phyloP scores from a whole-genome alignment of 2,797 vertebrate genomes.

The Capromys pilorides region DNA sequence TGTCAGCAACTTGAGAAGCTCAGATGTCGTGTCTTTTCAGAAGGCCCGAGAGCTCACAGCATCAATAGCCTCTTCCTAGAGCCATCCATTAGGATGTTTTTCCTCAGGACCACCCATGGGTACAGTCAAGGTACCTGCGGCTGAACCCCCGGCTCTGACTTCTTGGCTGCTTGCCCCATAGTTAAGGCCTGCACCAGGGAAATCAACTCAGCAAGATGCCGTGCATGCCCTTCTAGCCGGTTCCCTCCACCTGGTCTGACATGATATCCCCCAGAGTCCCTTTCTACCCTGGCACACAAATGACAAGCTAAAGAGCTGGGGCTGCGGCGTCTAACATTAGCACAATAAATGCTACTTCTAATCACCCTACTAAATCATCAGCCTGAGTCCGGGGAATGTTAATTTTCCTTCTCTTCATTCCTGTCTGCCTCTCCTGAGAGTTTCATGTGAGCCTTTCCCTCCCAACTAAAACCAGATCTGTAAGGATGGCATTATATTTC shows the following conservation, averaged over 20 bases:
- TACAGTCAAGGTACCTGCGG: not conserved
- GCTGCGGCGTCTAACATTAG: not conserved
- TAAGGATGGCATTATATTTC: conserved; percentile 76
- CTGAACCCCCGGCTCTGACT: conserved; percentile 36
- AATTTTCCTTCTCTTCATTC: conserved; percentile 15
- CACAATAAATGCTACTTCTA: conserved; percentile 13
- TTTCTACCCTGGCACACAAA: conserved; percentile 10
- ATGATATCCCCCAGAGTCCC: not conserved
- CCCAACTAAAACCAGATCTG: conserved; percentile 71
- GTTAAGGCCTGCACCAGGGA: conserved; percentile 44
- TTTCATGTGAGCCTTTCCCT: conserved; percentile 61
- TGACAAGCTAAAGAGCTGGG: not conserved
- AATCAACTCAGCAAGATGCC: conserved; percentile 33
- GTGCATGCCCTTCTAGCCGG: not conserved
- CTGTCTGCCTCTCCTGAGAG: conserved; percentile 19
- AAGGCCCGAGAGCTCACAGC: not conserved
- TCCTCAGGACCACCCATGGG: conserved; percentile 62
- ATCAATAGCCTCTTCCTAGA: not conserved
- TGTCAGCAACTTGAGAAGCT: not conserved
- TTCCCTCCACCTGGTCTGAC: conserved; percentile 49
- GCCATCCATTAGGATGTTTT: not conserved
- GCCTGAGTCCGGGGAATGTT: not conserved
- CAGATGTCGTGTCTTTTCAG: not conserved
- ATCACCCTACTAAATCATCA: conserved; percentile 57
- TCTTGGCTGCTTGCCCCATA: conserved; percentile 12